A percentile compares a stretch with the other conserved stretches of the same genome.
Evolutionary conservation across 1,140 invertebrate species (phyloP).

Genomic region (Octopus sinensis): DNA sequence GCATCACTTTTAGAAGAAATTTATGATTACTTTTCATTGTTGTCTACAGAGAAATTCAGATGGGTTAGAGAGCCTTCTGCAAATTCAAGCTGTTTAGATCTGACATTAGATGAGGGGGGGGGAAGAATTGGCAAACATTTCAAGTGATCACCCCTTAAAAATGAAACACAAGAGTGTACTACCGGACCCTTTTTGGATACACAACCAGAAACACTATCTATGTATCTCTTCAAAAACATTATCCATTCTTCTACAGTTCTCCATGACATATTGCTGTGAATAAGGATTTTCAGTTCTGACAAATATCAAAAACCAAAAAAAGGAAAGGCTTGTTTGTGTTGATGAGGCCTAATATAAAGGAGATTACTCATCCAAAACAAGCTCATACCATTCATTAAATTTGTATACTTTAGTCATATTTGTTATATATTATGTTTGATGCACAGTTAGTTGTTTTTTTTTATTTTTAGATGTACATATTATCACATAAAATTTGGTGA

Average conservation of each 20-base stretch:
- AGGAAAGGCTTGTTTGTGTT: not conserved
- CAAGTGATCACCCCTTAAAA: not conserved
- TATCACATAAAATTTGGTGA: no score
- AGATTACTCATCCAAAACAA: no score
- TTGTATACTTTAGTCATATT: no score
- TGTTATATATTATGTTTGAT: no score
- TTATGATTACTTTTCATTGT: not conserved
- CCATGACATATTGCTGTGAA: not conserved
- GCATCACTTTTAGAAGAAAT: not conserved
- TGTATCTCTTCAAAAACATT: not conserved
- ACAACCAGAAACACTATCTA: not conserved
- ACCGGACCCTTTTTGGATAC: not conserved
- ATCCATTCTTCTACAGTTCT: not conserved
- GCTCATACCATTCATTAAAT: no score
- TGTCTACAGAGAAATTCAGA: not conserved
- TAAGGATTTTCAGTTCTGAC: not conserved
- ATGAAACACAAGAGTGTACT: not conserved
- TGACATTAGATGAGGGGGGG: slow-evolving; percentile 3
- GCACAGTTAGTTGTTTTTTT: no score
- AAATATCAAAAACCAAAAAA: slow-evolving; percentile 1
- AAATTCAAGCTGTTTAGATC: not conserved
- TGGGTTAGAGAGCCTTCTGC: not conserved
- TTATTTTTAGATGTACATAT: no score
- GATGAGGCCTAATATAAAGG: no score
- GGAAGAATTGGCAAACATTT: not conserved